Conservation (phyloP, 2,888 invertebrate species). For the Cephus spinipes region DNA sequence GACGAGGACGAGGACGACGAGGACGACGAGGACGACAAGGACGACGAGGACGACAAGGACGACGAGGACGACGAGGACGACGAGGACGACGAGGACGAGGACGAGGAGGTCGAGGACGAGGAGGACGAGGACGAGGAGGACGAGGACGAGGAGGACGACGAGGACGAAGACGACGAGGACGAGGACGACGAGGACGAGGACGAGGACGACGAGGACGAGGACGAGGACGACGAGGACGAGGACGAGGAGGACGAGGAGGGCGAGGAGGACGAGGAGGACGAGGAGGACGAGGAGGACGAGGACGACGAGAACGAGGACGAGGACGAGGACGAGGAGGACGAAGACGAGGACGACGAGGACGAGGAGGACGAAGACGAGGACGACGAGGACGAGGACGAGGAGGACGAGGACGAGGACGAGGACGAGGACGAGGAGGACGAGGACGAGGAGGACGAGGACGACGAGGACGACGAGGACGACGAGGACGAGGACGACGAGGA, state of each 20-base stretch:
- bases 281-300: neutral
- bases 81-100: neutral
- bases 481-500: too few relatives aligned
- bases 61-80: neutral
- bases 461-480: too few relatives aligned
- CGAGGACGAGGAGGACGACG: neutral
- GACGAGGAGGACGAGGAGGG: too few relatives aligned
- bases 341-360: too few relatives aligned
- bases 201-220: conserved; percentile 1
- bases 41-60: too few relatives aligned
- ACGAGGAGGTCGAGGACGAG: neutral
- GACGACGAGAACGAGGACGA: too few relatives aligned
- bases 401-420: too few relatives aligned
- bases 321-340: too few relatives aligned
- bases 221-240: neutral
- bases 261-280: neutral
- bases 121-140: neutral
- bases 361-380: too few relatives aligned
- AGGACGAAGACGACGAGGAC: neutral
- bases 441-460: too few relatives aligned
- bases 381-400: too few relatives aligned
- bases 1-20: neutral
- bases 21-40: conserved; percentile 3
- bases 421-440: too few relatives aligned
- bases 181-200: neutral